Percentiles rank a stretch among this genome's conserved stretches.
Conservation (phyloP, 1,140 invertebrate species). For the Saccostrea glomerata region DNA sequence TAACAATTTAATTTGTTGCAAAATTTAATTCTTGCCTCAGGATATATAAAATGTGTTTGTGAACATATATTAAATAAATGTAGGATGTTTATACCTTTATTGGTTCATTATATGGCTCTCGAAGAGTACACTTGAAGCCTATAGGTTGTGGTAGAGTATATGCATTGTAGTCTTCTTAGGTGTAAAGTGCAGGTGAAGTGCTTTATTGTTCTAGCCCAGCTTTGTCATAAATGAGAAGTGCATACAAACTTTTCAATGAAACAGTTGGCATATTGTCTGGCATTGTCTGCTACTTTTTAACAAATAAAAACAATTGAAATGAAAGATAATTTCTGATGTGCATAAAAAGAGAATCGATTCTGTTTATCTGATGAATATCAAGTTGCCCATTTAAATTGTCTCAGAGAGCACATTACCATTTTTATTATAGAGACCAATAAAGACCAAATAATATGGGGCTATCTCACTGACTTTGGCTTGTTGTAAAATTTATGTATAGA, state of each 20-base stretch:
- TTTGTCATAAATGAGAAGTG: background rate
- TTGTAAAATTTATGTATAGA: slow-evolving; percentile 35
- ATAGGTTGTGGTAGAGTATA: background rate
- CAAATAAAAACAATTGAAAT: too few relatives aligned
- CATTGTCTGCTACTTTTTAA: too few relatives aligned
- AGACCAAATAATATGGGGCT: background rate
- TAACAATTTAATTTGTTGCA: background rate
- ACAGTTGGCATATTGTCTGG: too few relatives aligned
- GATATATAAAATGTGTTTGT: background rate
- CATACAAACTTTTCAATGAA: background rate
- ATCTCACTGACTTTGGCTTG: slow-evolving; percentile 19
- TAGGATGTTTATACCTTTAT: background rate
- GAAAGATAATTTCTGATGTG: too few relatives aligned
- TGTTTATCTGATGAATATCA: too few relatives aligned
- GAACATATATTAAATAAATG: background rate
- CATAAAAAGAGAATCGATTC: too few relatives aligned
- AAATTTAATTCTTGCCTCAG: background rate
- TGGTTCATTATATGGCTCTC: background rate
- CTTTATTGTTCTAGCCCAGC: background rate
- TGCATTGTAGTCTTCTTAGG: background rate
- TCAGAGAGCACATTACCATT: background rate
- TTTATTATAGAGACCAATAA: background rate
- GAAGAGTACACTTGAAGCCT: background rate
- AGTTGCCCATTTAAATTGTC: background rate
- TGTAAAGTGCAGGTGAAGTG: background rate